Base-by-base conservation (phyloP, 2,888 invertebrate species). In the Acrobasis repandana region DNA sequence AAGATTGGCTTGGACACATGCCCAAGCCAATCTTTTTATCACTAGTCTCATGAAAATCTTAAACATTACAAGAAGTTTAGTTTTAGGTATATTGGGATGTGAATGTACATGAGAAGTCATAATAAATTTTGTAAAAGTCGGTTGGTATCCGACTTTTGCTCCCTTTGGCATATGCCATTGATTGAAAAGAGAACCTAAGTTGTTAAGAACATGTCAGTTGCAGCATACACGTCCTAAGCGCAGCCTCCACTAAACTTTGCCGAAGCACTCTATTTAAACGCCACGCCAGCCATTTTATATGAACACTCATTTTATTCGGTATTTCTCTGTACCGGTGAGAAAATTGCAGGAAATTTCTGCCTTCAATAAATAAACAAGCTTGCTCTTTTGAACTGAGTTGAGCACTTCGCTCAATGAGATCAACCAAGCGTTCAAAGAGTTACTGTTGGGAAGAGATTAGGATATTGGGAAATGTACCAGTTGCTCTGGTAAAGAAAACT, bases 331-430 rank as follows among this genome's bases (percentile, higher is more conserved):
- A 47, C 34, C 43, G 14, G 60, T 52, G 52, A 60, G 46, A 60
- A 58, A 59, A 52, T 59, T 60, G 60, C 46, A 47, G 46, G n/a
- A 52, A 52, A 46, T 46, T 52, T 52, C 46, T 34, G n/a, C 43
- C 33, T 46, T 59, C 52, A 46, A 58, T 59, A 62, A 59, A 59
- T 49, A 50, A 56, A 34, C 43, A 60, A 52, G 43, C 52, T 51
- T 58, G 61, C 58, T 61, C 57, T 61, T 61, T 61, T 49, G 49
- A 59, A 62, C 56, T n/a, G 33, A 56, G 49, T 49, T 58, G 49
- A 36, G 52, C 49, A 59, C 16, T 62, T 58, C 33, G 16, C 43
- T 62, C 43, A 59, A 47, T 62, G 49, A 59, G 62, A 50, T 59
- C 52, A 51, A 60, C 16, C 20, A 38, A 57, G 18, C 51, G 59